Evolutionary conservation across 2,888 invertebrate genomes (phyloP), one percentile per base, ranked within the genome.

Genomic region (Ornithoptera alexandrae): DNA sequence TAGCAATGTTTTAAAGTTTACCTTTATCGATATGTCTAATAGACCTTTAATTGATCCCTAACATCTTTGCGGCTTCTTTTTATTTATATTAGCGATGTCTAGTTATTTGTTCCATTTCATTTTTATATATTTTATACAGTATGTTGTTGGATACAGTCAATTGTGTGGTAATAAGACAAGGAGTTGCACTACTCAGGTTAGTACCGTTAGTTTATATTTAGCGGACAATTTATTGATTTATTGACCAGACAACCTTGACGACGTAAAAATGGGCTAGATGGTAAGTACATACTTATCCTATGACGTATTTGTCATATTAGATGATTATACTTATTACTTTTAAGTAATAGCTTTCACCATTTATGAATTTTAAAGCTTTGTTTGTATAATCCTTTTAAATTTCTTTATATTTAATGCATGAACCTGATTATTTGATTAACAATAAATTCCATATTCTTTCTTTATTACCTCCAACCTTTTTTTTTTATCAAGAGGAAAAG

Each of bases 181-280:
- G 22, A 89, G 87, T 77, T 92, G 92, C 75, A 84, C 85, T 64
- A 87, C 84, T 22, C 88, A 90, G 88, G 92, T 91, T 81, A 74
- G 75, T 69, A 30, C 46, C 57, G 5, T n/a, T 59, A 15, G 15
- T 56, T n/a, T 42, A 15, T 60, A 57, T 63, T 30, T 60, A 60
- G 15, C 46, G 39, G 15, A 61, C 42, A 67, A 50, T 46, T 65
- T 79, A 80, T 81, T 77, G 79, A 81, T 81, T 79, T 79, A 78
- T 74, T 65, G 68, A 60, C 65, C 71, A 56, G 24, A 46, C 67
- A 71, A 71, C 65, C 71, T 70, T 72, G 70, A 71, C 68, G 71
- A 67, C 71, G 71, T 56, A 70, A 62, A 46, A 60, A 53, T 62
- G 53, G 39, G 22, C 18, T 53, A 20, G 59, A n/a, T 64, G 50